A percentile compares a stretch with the other conserved stretches of the same genome.
Conservation (phyloP, 1,140 invertebrate species). For the Cylas formicarius region DNA sequence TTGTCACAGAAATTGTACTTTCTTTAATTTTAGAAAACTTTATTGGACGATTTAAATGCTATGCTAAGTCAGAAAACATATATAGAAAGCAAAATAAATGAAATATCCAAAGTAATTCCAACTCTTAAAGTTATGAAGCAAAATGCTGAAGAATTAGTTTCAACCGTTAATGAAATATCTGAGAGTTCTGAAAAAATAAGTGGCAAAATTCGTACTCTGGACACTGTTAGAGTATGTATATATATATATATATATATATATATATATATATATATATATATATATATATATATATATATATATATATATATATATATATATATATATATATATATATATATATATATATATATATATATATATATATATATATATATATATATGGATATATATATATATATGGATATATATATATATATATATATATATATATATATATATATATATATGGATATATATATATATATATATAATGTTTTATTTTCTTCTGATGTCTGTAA, state of each 20-base stretch:
- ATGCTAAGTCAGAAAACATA: constrained; percentile 54
- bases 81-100: constrained; percentile 60
- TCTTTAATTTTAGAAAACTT: constrained; percentile 45
- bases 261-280: constrained; percentile 4
- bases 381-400: too few species aligned
- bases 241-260: constrained; percentile 1
- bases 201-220: constrained; percentile 89
- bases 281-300: background rate
- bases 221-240: constrained; percentile 77
- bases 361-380: too few species aligned
- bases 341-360: too few species aligned
- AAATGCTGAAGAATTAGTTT: constrained; percentile 69
- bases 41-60: constrained; percentile 53
- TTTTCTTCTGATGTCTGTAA: too few species aligned
- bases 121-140: constrained; percentile 59
- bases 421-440: too few species aligned
- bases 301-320: too few species aligned
- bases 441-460: too few species aligned
- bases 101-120: constrained; percentile 56
- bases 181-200: constrained; percentile 89
- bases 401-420: too few species aligned
- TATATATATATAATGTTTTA: background rate
- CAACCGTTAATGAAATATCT: constrained; percentile 81
- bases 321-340: too few species aligned
- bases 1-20: constrained; percentile 8